These are phyloP conservation scores for Oxycera nigricornis DNA, from an alignment of 2,888 invertebrate genomes.

Conservation along the genomic window DNA sequence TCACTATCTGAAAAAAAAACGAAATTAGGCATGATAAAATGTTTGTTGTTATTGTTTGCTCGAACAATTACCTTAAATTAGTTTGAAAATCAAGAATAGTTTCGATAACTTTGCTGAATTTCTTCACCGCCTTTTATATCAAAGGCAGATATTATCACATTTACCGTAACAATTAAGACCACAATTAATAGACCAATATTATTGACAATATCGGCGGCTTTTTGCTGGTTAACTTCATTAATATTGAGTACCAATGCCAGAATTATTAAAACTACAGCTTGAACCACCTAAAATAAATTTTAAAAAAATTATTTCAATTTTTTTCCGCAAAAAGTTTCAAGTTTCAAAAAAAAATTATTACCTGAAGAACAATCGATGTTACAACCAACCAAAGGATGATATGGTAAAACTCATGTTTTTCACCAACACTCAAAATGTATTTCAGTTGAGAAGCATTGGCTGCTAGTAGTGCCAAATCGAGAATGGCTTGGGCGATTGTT, in stretches of 20 bases:
- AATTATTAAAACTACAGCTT: conserved; percentile 45
- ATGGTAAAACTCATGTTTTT: conserved; percentile 44
- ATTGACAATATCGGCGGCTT: conserved; percentile 47
- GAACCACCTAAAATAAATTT: conserved; percentile 41
- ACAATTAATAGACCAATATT: conserved; percentile 44
- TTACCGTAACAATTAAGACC: conserved; percentile 43
- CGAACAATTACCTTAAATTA: too few species aligned
- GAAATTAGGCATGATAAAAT: too few species aligned
- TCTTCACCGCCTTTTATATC: conserved; percentile 44
- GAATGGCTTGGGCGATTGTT: conserved; percentile 47
- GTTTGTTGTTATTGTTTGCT: too few species aligned
- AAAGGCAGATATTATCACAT: conserved; percentile 46
- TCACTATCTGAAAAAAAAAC: too few species aligned
- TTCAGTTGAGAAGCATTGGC: conserved; percentile 48
- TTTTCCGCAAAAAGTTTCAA: background rate
- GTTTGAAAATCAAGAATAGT: too few species aligned
- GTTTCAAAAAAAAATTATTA: conserved; percentile 9
- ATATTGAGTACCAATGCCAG: conserved; percentile 46
- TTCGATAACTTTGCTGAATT: too few species aligned
- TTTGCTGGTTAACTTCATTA: conserved; percentile 47
- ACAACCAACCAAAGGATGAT: conserved; percentile 44
- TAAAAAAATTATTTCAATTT: conserved; percentile 3
- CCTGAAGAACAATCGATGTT: conserved; percentile 45
- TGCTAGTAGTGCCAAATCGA: conserved; percentile 47
- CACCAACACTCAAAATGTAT: conserved; percentile 42